Evolutionary conservation across 2,888 invertebrate genomes (phyloP).

Genomic region (Charanyca ferruginea): DNA sequence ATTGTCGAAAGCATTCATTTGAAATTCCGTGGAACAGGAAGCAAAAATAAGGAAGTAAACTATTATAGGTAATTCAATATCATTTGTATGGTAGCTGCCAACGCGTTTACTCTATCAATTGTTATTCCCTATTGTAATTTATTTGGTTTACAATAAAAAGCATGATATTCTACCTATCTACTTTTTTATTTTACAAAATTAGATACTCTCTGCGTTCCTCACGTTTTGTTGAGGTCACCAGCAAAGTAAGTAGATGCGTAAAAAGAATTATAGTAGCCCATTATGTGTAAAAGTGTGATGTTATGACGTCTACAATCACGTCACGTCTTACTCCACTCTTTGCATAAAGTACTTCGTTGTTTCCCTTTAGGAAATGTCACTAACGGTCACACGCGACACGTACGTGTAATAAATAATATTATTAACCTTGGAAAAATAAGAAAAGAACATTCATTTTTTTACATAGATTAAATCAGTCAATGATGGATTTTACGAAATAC

Average conservation of each 20-base stretch:
- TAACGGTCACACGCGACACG: slow-evolving; percentile 29
- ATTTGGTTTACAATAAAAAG: no score
- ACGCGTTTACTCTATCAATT: slow-evolving; percentile 6
- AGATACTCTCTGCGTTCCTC: background rate
- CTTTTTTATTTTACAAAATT: no score
- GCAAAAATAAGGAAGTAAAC: slow-evolving; percentile 32
- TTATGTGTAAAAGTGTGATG: slow-evolving; percentile 11
- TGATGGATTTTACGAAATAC: no score
- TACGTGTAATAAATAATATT: slow-evolving; percentile 25
- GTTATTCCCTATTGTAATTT: background rate
- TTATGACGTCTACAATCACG: slow-evolving; percentile 44
- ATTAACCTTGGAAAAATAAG: background rate
- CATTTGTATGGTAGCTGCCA: slow-evolving; percentile 7
- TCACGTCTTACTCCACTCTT: slow-evolving; percentile 46
- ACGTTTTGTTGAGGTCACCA: background rate
- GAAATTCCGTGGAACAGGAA: slow-evolving; percentile 11
- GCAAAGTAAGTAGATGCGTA: background rate
- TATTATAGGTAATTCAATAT: slow-evolving; percentile 14
- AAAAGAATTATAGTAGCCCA: slow-evolving; percentile 9
- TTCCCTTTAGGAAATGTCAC: slow-evolving; percentile 59
- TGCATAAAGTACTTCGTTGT: slow-evolving; percentile 28
- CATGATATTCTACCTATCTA: no score
- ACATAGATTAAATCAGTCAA: no score
- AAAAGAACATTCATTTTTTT: background rate
- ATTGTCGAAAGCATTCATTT: slow-evolving; percentile 25